Percentiles rank a stretch among this genome's conserved stretches.
These are phyloP conservation scores for Ictinia mississippiensis DNA, from an alignment of 2,797 vertebrate genomes.

Conservation along the genomic window DNA sequence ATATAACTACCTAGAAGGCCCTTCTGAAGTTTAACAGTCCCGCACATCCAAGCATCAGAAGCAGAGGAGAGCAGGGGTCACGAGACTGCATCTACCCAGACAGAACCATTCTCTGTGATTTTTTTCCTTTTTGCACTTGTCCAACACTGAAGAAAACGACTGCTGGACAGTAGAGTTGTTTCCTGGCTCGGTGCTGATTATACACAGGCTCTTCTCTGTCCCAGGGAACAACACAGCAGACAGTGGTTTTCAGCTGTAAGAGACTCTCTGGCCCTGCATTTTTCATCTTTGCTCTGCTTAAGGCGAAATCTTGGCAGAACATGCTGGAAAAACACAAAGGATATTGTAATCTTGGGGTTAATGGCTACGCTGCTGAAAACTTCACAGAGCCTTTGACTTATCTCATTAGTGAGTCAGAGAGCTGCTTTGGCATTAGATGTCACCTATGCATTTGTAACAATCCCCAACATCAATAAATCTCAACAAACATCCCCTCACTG, in stretches of 20 bases:
- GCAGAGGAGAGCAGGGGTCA: not conserved
- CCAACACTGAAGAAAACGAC: not conserved
- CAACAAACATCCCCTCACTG: slow-evolving; percentile 1
- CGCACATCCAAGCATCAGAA: not conserved
- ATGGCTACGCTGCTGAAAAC: slow-evolving; percentile 44
- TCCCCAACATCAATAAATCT: slow-evolving; percentile 26
- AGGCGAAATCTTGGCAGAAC: slow-evolving; percentile 27
- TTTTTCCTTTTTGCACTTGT: not conserved
- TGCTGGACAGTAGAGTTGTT: not conserved
- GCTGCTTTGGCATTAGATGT: slow-evolving; percentile 37
- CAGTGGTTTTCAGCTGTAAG: not conserved
- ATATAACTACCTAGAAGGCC: not conserved
- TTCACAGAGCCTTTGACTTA: slow-evolving; percentile 44
- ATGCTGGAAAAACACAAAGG: slow-evolving; percentile 48
- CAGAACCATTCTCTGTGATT: not conserved
- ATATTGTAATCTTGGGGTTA: slow-evolving; percentile 61
- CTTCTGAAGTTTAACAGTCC: not conserved
- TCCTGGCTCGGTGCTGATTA: not conserved
- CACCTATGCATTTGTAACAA: slow-evolving; percentile 49
- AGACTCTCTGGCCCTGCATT: not conserved
- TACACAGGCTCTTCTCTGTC: not conserved
- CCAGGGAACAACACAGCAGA: not conserved
- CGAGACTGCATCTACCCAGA: not conserved
- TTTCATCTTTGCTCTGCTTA: slow-evolving; percentile 42
- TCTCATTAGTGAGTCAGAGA: slow-evolving; percentile 39